A percentile compares a stretch with the other conserved stretches of the same genome.
Conservation (phyloP, 1,140 invertebrate genomes). For the Rhopalosiphum padi region DNA sequence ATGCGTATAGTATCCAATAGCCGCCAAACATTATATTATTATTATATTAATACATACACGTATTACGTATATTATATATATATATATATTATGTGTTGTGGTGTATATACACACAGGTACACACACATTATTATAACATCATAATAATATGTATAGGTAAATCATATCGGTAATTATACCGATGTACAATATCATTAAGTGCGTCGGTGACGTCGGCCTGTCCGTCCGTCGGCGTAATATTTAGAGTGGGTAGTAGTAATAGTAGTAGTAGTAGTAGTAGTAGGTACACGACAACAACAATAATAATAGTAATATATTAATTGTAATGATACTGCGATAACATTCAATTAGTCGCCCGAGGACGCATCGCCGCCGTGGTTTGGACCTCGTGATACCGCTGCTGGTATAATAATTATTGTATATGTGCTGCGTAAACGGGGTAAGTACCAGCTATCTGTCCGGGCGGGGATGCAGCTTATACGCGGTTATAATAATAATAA, state of each 20-base stretch:
- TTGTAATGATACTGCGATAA: conserved; percentile 1
- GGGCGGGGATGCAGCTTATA: background rate
- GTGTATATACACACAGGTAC: too few species aligned
- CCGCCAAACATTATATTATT: background rate
- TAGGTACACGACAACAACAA: background rate
- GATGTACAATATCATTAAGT: background rate
- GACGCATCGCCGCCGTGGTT: background rate
- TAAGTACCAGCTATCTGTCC: background rate
- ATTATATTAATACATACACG: background rate
- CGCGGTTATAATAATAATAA: background rate
- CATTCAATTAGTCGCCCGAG: background rate
- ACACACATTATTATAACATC: background rate
- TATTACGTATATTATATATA: too few species aligned
- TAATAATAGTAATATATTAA: background rate
- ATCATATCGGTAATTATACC: background rate
- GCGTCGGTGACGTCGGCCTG: background rate
- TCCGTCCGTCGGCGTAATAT: background rate
- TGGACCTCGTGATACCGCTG: background rate
- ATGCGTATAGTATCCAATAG: background rate
- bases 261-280: too few species aligned
- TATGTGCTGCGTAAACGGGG: background rate
- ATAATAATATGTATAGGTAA: background rate
- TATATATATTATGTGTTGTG: too few species aligned
- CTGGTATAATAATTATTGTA: background rate
- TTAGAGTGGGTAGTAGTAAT: too few species aligned